Conservation (phyloP, 2,888 invertebrate species). For the Agrotis exclamationis region DNA sequence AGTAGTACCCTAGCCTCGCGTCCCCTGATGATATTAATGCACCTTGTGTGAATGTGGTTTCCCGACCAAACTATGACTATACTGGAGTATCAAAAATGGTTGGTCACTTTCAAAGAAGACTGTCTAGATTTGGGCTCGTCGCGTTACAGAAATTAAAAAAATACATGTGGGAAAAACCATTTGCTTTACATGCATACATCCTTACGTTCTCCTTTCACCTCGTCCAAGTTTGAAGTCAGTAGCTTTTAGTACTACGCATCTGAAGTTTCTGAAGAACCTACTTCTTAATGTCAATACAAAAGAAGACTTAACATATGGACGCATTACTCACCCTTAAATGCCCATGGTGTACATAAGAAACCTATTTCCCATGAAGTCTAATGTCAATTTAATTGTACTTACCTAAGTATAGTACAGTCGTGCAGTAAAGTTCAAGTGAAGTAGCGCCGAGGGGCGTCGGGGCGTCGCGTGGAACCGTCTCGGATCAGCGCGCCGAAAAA, state of each 20-base stretch:
- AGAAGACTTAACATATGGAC: neutral
- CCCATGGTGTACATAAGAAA: constrained; percentile 15
- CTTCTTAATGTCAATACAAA: neutral
- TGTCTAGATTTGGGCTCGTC: no score
- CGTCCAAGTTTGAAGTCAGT: no score
- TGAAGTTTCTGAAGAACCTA: neutral
- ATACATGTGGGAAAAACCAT: no score
- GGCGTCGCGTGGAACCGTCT: constrained; percentile 75
- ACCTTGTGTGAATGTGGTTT: no score
- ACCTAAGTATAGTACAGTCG: constrained; percentile 42
- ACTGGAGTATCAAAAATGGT: neutral
- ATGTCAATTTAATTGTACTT: constrained; percentile 54
- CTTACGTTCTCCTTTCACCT: no score
- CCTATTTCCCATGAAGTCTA: constrained; percentile 47
- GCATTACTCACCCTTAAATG: constrained; percentile 30
- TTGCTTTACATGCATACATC: no score
- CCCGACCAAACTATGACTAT: neutral
- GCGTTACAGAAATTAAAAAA: no score
- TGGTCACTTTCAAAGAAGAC: neutral
- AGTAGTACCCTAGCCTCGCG: no score
- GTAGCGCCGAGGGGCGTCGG: constrained; percentile 73
- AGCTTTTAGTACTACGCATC: no score
- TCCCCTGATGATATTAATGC: no score
- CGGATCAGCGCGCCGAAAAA: constrained; percentile 73
- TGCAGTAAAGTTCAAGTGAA: constrained; percentile 72